These are phyloP conservation scores for Chloromyia formosa DNA, from an alignment of 2,888 invertebrate species.

Conservation along the genomic window DNA sequence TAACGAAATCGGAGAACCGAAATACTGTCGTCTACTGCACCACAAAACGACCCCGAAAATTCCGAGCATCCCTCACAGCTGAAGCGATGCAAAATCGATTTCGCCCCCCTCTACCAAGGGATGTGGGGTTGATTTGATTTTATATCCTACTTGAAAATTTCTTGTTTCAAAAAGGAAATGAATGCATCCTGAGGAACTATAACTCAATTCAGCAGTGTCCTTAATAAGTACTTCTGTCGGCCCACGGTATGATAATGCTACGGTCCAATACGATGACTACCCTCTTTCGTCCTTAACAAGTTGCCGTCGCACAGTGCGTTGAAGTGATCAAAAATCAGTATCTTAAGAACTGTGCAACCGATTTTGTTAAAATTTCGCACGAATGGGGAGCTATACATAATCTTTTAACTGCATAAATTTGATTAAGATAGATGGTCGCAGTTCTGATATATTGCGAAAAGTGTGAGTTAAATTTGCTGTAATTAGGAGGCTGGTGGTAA, in stretches of 20 bases:
- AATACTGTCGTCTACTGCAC: slow-evolving; percentile 20
- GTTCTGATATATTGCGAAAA: too few relatives aligned
- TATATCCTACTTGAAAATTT: neutral
- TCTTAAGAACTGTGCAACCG: too few relatives aligned
- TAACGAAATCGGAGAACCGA: slow-evolving; percentile 1
- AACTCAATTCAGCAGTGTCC: neutral
- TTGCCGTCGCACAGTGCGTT: too few relatives aligned
- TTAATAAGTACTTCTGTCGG: neutral
- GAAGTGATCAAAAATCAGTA: too few relatives aligned
- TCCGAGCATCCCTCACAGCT: neutral
- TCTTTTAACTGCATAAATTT: too few relatives aligned
- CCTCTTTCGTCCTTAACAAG: neutral
- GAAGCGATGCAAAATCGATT: slow-evolving; percentile 25
- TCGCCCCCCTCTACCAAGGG: too few relatives aligned
- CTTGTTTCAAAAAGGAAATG: slow-evolving; percentile 4
- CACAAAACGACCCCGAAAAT: neutral
- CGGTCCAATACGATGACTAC: neutral
- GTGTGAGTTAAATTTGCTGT: too few relatives aligned
- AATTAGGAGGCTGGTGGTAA: too few relatives aligned
- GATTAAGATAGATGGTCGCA: too few relatives aligned
- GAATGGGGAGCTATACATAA: too few relatives aligned
- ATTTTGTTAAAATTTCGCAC: too few relatives aligned
- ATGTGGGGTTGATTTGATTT: neutral
- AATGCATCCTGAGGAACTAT: slow-evolving; percentile 31
- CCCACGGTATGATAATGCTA: neutral